These are phyloP conservation scores for Drosophila santomea DNA, from an alignment of 1,140 invertebrate species.

Conservation along the genomic window DNA sequence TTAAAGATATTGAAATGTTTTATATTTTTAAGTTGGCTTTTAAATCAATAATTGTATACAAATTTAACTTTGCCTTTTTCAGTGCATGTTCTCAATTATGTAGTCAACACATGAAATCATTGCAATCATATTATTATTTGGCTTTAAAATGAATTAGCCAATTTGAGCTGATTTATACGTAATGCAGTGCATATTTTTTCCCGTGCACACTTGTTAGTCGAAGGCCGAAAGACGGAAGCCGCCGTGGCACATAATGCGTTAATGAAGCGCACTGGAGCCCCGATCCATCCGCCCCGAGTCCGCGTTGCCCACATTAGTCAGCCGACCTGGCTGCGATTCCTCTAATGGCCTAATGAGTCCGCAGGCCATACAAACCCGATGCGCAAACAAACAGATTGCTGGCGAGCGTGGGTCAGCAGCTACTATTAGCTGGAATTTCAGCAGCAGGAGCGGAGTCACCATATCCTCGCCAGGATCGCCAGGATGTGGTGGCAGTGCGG, in stretches of 20 bases:
- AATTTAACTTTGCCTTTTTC: not conserved
- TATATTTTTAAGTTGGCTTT: too few species aligned
- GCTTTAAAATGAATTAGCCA: not conserved
- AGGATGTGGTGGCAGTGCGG: not conserved
- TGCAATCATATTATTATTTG: too few species aligned
- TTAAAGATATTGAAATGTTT: too few species aligned
- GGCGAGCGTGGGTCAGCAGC: conserved; percentile 4
- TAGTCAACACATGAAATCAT: not conserved
- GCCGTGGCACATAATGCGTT: conserved; percentile 49
- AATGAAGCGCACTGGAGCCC: conserved; percentile 54
- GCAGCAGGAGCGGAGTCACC: not conserved
- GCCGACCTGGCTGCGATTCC: conserved; percentile 28
- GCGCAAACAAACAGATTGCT: conserved; percentile 39
- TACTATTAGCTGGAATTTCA: conserved; percentile 23
- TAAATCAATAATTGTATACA: too few species aligned
- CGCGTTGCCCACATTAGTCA: conserved; percentile 14
- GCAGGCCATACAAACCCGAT: conserved; percentile 43
- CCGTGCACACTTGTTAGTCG: conserved; percentile 19
- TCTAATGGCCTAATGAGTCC: conserved; percentile 60
- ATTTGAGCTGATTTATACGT: not conserved
- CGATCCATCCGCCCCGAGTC: conserved; percentile 2
- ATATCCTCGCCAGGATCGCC: not conserved
- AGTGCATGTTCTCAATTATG: not conserved
- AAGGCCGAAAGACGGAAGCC: conserved; percentile 29
- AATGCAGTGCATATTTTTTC: not conserved